phyloP scores from a whole-genome alignment of 2,888 invertebrate genomes.

The Encarsia formosa region DNA sequence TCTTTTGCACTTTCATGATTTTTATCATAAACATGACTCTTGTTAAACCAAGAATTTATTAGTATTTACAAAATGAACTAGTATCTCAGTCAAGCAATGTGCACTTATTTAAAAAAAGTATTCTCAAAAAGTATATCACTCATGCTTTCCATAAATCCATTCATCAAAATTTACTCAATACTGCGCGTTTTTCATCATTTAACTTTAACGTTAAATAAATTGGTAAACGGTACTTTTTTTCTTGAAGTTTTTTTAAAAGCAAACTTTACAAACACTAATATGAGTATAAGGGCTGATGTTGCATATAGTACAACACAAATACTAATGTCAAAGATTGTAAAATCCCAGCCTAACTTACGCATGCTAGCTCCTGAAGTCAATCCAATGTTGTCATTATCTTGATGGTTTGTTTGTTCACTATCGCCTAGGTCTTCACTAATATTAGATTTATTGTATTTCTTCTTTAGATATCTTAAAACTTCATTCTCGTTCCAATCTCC shows the following conservation, averaged over 20 bases:
- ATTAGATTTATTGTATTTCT: conserved; percentile 51
- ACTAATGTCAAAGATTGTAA: conserved; percentile 68
- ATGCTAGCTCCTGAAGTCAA: conserved; percentile 8
- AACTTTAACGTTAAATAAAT: conserved; percentile 58
- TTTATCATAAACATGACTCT: no score
- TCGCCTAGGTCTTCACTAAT: conserved; percentile 37
- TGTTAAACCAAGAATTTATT: no score
- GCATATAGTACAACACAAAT: conserved; percentile 73
- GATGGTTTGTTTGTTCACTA: conserved; percentile 2
- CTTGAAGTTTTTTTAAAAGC: conserved; percentile 66
- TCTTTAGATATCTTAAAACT: conserved; percentile 62
- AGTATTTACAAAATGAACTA: no score
- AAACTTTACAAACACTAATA: conserved; percentile 73
- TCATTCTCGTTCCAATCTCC: conserved; percentile 62
- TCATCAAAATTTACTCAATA: no score
- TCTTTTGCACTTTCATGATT: no score
- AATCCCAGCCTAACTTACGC: conserved; percentile 50
- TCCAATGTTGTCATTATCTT: conserved; percentile 12
- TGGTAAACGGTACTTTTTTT: conserved; percentile 70
- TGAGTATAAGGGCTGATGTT: conserved; percentile 69
- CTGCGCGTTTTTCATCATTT: no score
- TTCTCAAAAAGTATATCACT: no score
- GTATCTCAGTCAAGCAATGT: no score
- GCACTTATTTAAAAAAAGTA: no score
- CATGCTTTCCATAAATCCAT: no score